Percentiles rank a stretch among this genome's conserved stretches.
phyloP scores from a whole-genome alignment of 2,113 vertebrate genomes.

The Scalopus aquaticus region DNA sequence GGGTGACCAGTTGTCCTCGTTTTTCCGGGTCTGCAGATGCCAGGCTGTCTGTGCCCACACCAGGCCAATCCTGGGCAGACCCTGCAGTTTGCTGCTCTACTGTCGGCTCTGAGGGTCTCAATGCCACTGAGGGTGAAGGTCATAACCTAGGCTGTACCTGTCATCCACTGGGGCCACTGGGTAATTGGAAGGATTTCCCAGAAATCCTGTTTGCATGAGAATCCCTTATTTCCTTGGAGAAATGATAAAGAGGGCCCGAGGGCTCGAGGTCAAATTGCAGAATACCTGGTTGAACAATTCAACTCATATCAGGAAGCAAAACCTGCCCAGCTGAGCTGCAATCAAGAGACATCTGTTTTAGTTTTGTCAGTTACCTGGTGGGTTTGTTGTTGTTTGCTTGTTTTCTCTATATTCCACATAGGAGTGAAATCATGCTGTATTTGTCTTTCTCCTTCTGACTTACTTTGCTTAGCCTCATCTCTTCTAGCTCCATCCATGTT shows the following conservation, averaged over 20 bases:
- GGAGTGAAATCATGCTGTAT: too few relatives aligned
- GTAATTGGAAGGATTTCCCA: neutral
- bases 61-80: neutral
- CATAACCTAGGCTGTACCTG: neutral
- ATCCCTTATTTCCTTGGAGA: neutral
- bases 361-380: too few relatives aligned
- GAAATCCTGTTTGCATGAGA: neutral
- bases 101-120: neutral
- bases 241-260: neutral
- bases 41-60: neutral
- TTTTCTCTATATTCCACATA: too few relatives aligned
- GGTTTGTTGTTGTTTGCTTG: too few relatives aligned
- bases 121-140: neutral
- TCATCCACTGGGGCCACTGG: neutral
- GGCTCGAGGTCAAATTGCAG: neutral
- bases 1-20: neutral
- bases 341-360: neutral
- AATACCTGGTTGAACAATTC: neutral
- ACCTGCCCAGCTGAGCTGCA: neutral
- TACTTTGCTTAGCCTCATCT: too few relatives aligned
- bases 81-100: neutral
- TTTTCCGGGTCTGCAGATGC: neutral
- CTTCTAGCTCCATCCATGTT: too few relatives aligned
- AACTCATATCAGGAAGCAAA: neutral
- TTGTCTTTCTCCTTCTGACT: too few relatives aligned